These are phyloP conservation scores for Parus major DNA, from an alignment of 2,113 vertebrate species.

Conservation along the genomic window DNA sequence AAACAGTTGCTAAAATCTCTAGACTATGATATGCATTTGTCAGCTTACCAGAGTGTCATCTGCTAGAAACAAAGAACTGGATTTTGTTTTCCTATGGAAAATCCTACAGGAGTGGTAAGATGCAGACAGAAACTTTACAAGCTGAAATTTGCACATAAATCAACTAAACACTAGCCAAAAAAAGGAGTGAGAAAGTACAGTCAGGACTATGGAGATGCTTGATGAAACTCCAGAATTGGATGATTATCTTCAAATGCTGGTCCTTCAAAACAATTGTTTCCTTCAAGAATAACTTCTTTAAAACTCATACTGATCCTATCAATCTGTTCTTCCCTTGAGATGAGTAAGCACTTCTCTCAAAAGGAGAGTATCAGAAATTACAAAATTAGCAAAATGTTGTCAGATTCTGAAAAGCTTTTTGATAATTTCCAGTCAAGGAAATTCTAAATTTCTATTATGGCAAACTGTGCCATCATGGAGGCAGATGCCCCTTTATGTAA, in stretches of 20 bases:
- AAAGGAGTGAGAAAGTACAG: not conserved
- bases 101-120: not conserved
- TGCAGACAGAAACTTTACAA: not conserved
- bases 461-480: not conserved
- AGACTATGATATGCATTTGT: not conserved
- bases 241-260: not conserved
- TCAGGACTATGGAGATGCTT: not conserved
- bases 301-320: not conserved
- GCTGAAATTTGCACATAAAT: not conserved
- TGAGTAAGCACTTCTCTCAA: not conserved
- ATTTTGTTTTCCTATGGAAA: not conserved
- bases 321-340: not conserved
- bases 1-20: slow-evolving; percentile 26
- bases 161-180: not conserved
- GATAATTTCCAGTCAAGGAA: not conserved
- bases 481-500: not conserved
- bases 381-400: not conserved
- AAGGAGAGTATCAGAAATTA: not conserved
- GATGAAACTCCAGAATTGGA: not conserved
- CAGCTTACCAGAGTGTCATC: not conserved
- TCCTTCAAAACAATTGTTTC: not conserved
- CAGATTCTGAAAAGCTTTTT: not conserved
- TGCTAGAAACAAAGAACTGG: not conserved
- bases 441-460: not conserved
- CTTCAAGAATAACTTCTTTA: not conserved